Base-by-base conservation (phyloP, 2,797 vertebrate genomes). In the Okamejei kenojei region DNA sequence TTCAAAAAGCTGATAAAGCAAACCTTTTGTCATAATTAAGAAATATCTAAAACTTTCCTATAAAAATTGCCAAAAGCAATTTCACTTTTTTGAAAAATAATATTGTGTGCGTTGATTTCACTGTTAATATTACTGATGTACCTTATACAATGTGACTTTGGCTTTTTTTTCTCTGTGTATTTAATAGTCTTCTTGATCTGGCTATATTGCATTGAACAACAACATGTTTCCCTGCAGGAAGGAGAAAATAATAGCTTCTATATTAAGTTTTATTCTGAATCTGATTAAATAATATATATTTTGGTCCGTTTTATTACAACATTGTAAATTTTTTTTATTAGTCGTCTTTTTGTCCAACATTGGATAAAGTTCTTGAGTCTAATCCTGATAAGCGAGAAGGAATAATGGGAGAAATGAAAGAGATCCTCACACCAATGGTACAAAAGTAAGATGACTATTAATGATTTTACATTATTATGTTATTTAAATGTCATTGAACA, bases 401-500 rank as follows among this genome's bases (percentile, higher is more conserved):
- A 93, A 98, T 99, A 94, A 95, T 98, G 94, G 98, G 98, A 13
- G 98, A 99, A 95, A 99, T 99, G 97, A 99, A 98, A 95, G 97
- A 98, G 96, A 98, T 97, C 94, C 97, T 99, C 94, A 97, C 96
- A 0, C 98, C 98, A 29, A 97, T 99, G 97, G 97, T 97, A n/a
- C 98, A 98, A 94, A 99, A 99, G 98, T 99, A 97, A 98, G 98
- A 93, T 73, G 93, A 93, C 0, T 10, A 29, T 88, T 68, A 68
- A 19, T 35, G 15, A 68, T 32, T 88, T 88, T 6, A 65, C 21
- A 7, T 32, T 88, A 35, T 68, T 26, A 9, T 19, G 21, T 86
- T 61, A 13, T 54, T 81, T 54, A 81, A 21, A 81, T 81, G 7
- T 8, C 7, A 86, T 17, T 65, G 61, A 65, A n/a, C n/a, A n/a